Percentiles rank a stretch among this genome's conserved stretches.
Conservation (phyloP, 1,140 invertebrate genomes). For the Pseudobourletiella spinata region DNA sequence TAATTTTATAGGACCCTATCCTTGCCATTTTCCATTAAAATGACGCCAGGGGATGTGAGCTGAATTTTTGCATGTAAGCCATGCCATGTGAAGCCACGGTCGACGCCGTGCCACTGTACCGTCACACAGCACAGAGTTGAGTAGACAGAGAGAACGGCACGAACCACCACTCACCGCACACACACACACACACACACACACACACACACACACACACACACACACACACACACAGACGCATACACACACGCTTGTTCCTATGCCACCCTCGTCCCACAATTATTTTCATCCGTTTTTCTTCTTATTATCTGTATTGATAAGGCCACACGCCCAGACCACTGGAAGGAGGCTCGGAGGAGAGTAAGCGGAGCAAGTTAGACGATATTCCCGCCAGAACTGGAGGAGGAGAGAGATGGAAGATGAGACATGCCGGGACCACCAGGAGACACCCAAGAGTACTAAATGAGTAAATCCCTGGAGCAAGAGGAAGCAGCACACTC, state of each 20-base stretch:
- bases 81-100: no score
- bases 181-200: no score
- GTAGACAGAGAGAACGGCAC: no score
- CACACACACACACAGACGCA: no score
- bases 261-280: conserved; percentile 34
- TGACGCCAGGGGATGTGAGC: conserved; percentile 25
- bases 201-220: no score
- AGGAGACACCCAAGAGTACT: no score
- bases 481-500: background rate
- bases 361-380: background rate
- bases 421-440: no score
- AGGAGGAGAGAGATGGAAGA: background rate
- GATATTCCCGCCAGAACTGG: background rate
- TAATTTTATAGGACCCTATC: conserved; percentile 36
- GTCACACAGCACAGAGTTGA: no score
- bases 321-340: conserved; percentile 5
- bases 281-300: conserved; percentile 34
- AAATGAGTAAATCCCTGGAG: conserved; percentile 6
- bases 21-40: conserved; percentile 37
- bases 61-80: conserved; percentile 28
- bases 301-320: conserved; percentile 34
- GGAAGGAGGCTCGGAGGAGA: background rate
- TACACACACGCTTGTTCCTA: conserved; percentile 24
- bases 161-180: no score
- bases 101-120: no score